phyloP scores from a whole-genome alignment of 2,113 vertebrate genomes.

The pig (Sus scrofa) region DNA sequence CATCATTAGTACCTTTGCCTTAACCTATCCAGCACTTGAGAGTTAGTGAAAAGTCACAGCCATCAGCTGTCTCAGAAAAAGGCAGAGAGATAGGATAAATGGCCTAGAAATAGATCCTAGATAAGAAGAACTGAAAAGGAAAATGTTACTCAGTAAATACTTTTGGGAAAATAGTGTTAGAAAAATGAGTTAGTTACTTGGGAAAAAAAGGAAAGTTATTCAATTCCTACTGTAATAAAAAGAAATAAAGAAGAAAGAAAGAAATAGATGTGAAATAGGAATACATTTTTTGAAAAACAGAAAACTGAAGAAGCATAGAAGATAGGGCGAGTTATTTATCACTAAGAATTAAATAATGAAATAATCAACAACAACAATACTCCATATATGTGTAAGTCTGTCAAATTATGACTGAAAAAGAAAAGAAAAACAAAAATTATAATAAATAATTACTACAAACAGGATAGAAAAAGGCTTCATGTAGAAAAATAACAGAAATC shows the following conservation, averaged over 20 bases:
- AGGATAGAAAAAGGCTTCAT: neutral
- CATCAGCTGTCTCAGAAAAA: neutral
- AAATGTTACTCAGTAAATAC: neutral
- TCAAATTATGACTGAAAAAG: neutral
- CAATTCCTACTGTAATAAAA: neutral
- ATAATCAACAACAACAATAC: neutral
- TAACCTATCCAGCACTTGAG: neutral
- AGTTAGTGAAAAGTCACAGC: neutral
- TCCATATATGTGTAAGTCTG: neutral
- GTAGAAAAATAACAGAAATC: neutral
- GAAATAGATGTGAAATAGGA: slow-evolving; percentile 1
- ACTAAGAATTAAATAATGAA: neutral
- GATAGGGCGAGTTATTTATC: neutral
- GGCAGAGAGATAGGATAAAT: neutral
- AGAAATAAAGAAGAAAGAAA: neutral
- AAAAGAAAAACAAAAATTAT: slow-evolving; percentile 10
- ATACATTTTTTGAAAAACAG: neutral
- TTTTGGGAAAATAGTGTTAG: neutral
- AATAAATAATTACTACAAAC: neutral
- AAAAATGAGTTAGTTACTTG: neutral
- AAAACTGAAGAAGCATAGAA: neutral
- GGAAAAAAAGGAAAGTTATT: neutral
- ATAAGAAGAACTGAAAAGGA: neutral
- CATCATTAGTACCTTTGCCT: neutral
- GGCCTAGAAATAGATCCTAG: neutral